A percentile compares a stretch with the other conserved stretches of the same genome.
Evolutionary conservation across 2,888 invertebrate genomes (phyloP).

Genomic region (Halictus ligatus): DNA sequence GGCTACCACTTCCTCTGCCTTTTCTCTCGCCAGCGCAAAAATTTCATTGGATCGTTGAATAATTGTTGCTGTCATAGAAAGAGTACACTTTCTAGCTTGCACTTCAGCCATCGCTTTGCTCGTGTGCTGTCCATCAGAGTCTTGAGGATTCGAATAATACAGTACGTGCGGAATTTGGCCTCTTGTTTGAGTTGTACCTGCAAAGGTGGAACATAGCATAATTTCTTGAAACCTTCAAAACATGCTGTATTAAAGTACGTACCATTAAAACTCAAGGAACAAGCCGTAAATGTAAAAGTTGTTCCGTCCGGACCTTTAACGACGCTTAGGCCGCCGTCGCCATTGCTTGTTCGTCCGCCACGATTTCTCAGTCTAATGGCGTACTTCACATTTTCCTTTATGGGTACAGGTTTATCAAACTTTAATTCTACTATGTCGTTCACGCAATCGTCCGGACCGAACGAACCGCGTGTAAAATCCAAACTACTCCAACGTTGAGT

Average conservation of each 20-base stretch:
- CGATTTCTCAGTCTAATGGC: slow-evolving; percentile 95
- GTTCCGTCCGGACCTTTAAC: slow-evolving; percentile 97
- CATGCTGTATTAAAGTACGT: neutral
- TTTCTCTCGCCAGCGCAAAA: slow-evolving; percentile 91
- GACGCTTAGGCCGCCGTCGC: slow-evolving; percentile 95
- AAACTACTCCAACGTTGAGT: slow-evolving; percentile 95
- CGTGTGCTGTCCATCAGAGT: slow-evolving; percentile 86
- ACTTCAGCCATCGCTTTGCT: slow-evolving; percentile 87
- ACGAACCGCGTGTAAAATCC: slow-evolving; percentile 93
- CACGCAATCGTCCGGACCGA: slow-evolving; percentile 93
- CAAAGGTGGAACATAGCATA: neutral
- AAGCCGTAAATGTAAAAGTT: slow-evolving; percentile 95
- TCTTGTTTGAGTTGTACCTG: slow-evolving; percentile 93
- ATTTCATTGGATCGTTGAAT: slow-evolving; percentile 92
- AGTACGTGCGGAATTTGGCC: slow-evolving; percentile 97
- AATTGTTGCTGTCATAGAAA: slow-evolving; percentile 91
- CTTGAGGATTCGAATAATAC: slow-evolving; percentile 92
- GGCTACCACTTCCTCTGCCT: slow-evolving; percentile 87
- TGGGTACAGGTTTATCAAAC: slow-evolving; percentile 94
- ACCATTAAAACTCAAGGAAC: slow-evolving; percentile 97
- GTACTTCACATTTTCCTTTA: slow-evolving; percentile 96
- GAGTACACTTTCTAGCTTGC: slow-evolving; percentile 89
- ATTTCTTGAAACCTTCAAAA: neutral
- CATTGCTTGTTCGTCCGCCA: slow-evolving; percentile 96
- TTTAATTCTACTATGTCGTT: slow-evolving; percentile 96